Evolutionary conservation across 2,888 invertebrate genomes (phyloP).

Genomic region (Lampropteryx suffumata): DNA sequence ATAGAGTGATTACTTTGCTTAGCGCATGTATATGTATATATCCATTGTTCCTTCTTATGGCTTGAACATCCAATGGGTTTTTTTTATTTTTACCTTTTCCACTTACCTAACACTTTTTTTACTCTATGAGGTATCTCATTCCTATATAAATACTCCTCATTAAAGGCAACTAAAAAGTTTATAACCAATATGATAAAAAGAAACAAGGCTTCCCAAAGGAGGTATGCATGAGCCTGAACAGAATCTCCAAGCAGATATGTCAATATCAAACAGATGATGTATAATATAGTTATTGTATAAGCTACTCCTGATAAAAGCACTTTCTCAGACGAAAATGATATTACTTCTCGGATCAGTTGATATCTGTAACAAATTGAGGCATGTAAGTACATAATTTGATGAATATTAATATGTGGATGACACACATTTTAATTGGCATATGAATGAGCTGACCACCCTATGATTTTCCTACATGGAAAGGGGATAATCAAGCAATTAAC

Average conservation of each 20-base stretch:
- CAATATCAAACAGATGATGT: constrained; percentile 65
- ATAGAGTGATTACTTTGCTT: too few species aligned
- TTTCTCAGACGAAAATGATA: constrained; percentile 76
- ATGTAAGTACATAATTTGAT: too few species aligned
- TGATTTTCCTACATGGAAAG: too few species aligned
- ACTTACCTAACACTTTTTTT: constrained; percentile 72
- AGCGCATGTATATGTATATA: too few species aligned
- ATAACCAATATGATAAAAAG: constrained; percentile 67
- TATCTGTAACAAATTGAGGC: constrained; percentile 62
- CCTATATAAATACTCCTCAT: constrained; percentile 73
- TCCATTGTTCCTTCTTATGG: too few species aligned
- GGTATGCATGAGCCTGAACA: constrained; percentile 63
- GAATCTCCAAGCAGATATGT: constrained; percentile 70
- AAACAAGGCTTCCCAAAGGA: constrained; percentile 73
- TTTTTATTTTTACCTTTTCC: background rate
- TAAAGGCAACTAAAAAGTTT: constrained; percentile 72
- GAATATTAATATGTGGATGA: too few species aligned
- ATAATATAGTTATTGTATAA: constrained; percentile 68
- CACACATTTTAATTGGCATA: too few species aligned
- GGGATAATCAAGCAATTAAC: too few species aligned
- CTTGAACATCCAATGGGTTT: too few species aligned
- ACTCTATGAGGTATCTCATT: constrained; percentile 83
- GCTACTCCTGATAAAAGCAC: constrained; percentile 72
- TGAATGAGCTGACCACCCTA: too few species aligned
- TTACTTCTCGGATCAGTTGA: constrained; percentile 59